Evolutionary conservation across 2,113 vertebrate species (phyloP).

Genomic region (Equus przewalskii): DNA sequence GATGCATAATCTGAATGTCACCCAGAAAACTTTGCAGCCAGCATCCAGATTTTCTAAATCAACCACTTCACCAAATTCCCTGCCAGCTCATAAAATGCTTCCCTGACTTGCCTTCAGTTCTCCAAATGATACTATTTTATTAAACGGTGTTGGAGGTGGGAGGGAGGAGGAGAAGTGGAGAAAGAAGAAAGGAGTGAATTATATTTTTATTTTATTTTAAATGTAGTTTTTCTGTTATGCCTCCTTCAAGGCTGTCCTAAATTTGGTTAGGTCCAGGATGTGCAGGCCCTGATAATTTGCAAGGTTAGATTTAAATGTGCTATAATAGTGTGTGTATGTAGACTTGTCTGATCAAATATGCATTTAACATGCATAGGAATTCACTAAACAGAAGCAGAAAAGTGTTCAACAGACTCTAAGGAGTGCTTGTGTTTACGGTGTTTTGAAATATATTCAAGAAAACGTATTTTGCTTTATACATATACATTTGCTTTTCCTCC

Average conservation of each 20-base stretch:
- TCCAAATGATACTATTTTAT: constrained; percentile 37
- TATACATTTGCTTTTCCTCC: neutral
- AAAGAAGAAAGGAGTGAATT: neutral
- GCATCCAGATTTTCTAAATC: neutral
- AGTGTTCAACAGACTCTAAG: neutral
- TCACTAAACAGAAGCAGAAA: neutral
- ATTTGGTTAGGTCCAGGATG: neutral
- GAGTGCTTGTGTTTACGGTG: neutral
- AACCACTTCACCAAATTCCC: constrained; percentile 6
- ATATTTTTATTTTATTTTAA: constrained; percentile 45
- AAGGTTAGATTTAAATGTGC: neutral
- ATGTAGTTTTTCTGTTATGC: neutral
- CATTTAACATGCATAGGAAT: neutral
- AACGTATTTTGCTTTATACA: neutral
- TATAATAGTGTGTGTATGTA: neutral
- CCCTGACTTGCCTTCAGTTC: neutral
- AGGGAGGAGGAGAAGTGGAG: neutral
- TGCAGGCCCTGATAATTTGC: neutral
- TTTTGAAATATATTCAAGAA: neutral
- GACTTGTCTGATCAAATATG: neutral
- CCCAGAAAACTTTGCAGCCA: neutral
- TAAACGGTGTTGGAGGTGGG: neutral
- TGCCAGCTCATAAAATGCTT: constrained; percentile 26
- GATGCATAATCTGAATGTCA: neutral
- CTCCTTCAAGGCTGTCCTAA: neutral